Evolutionary conservation across 2,113 vertebrate species (phyloP).

Genomic region (Cercopithecus mona): DNA sequence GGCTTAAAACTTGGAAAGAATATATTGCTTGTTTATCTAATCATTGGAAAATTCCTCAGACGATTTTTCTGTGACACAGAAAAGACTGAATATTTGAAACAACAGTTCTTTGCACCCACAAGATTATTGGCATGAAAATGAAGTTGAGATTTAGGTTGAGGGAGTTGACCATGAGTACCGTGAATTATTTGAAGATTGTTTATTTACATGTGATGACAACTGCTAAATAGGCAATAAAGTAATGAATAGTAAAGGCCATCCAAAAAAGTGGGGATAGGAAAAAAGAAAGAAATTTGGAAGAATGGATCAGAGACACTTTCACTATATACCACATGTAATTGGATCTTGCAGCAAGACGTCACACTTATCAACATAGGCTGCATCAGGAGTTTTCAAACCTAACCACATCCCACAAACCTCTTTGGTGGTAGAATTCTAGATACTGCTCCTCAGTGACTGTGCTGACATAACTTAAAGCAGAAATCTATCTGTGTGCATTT

Average conservation of each 20-base stretch:
- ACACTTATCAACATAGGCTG: background rate
- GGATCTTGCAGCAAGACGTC: background rate
- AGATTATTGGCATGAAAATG: background rate
- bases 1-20: background rate
- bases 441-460: background rate
- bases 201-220: background rate
- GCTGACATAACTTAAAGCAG: background rate
- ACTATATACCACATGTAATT: background rate
- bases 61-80: background rate
- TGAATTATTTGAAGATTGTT: background rate
- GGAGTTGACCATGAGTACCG: background rate
- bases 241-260: background rate
- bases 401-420: background rate
- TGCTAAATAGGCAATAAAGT: background rate
- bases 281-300: background rate
- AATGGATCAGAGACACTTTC: background rate
- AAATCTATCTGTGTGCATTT: background rate
- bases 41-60: background rate
- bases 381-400: background rate
- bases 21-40: background rate
- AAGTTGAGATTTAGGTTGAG: background rate
- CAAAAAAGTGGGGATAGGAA: background rate
- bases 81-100: background rate
- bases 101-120: background rate
- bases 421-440: background rate